phyloP scores from a whole-genome alignment of 2,113 vertebrate genomes.

The Bubo scandiacus region DNA sequence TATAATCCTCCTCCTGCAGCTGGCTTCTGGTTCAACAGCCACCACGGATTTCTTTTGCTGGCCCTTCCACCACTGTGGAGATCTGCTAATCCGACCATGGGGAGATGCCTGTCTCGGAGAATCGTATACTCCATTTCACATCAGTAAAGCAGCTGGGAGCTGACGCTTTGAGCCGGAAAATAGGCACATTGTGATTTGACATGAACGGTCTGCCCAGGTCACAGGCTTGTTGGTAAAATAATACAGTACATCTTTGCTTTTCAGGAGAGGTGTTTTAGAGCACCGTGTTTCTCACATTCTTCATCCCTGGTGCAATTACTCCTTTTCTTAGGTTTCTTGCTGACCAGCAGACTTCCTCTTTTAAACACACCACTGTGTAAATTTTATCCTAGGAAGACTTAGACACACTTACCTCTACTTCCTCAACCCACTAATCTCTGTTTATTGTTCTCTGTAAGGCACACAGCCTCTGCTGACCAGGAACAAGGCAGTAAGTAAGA shows the following conservation, averaged over 20 bases:
- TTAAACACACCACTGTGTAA: background rate
- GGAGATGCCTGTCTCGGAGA: fast-evolving
- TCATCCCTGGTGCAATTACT: background rate
- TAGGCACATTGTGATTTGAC: background rate
- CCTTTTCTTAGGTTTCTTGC: background rate
- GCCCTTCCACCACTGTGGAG: background rate
- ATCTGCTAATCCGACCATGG: background rate
- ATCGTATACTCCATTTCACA: background rate
- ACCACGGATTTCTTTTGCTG: background rate
- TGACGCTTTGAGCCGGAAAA: background rate
- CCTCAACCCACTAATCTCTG: background rate
- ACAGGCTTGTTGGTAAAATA: background rate
- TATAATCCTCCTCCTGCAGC: background rate
- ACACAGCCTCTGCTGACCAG: background rate
- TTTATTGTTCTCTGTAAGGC: background rate
- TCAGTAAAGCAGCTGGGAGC: background rate
- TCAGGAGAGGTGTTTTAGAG: background rate
- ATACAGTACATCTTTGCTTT: background rate
- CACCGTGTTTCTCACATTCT: background rate
- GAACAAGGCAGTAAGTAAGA: background rate
- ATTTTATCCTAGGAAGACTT: background rate
- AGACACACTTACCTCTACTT: background rate
- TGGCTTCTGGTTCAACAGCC: background rate
- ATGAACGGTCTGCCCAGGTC: background rate
- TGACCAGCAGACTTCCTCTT: background rate